These are phyloP conservation scores for Cliona cf. orientalis DNA, from an alignment of 37 sponge, comb jelly and placozoan species.

Conservation along the genomic window DNA sequence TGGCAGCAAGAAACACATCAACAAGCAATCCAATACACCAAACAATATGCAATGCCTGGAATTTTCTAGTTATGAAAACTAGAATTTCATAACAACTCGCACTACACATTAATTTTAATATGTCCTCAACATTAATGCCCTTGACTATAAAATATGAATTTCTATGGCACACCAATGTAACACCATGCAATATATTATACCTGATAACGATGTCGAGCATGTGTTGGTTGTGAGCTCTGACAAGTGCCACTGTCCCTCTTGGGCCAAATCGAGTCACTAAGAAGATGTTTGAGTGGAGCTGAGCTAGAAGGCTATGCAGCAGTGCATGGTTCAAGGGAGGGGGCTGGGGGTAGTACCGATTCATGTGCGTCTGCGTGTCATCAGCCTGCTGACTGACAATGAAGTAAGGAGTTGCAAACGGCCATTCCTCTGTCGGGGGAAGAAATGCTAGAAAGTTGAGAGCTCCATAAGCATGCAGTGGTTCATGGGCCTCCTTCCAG, in stretches of 20 bases:
- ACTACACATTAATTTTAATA: background rate
- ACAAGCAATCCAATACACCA: background rate
- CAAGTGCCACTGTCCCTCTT: constrained; percentile 69
- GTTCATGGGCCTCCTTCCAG: constrained; percentile 57
- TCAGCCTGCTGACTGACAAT: constrained; percentile 34
- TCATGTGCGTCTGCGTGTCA: constrained; percentile 22
- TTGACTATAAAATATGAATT: too few species aligned
- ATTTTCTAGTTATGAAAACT: background rate
- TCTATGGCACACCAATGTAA: too few species aligned
- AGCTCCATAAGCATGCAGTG: constrained; percentile 52
- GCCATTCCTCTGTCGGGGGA: constrained; percentile 38
- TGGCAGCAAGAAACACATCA: constrained; percentile 8
- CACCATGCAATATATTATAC: constrained; percentile 44
- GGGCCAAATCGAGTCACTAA: constrained; percentile 83
- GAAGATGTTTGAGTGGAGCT: constrained; percentile 81
- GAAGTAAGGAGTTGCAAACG: constrained; percentile 63
- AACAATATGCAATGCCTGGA: background rate
- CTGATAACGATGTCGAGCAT: constrained; percentile 77
- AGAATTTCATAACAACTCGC: background rate
- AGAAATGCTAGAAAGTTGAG: constrained; percentile 71
- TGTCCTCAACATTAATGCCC: too few species aligned
- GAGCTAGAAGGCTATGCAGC: constrained; percentile 67
- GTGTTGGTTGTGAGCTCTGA: constrained; percentile 76
- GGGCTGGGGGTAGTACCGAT: constrained; percentile 63
- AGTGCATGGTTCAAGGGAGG: constrained; percentile 53